These are phyloP conservation scores for Procavia capensis DNA, from an alignment of 2,113 vertebrate genomes.

Conservation along the genomic window DNA sequence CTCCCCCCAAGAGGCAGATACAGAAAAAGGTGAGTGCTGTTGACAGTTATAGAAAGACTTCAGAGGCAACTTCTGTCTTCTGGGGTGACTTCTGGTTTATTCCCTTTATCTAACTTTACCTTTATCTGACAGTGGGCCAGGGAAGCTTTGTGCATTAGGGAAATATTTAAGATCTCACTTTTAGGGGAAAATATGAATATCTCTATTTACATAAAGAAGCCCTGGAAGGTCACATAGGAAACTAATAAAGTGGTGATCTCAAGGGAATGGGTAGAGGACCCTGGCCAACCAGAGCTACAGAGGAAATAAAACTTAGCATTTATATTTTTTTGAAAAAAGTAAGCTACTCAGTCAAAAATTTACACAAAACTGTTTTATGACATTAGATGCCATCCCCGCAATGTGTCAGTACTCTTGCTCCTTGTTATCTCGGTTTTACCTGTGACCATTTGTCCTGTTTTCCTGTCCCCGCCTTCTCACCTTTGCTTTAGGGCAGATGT, in stretches of 20 bases:
- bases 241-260: neutral
- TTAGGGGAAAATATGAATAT: neutral
- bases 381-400: too few species aligned
- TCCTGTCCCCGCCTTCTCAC: too few species aligned
- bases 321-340: neutral
- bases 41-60: neutral
- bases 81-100: neutral
- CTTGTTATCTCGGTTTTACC: too few species aligned
- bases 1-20: neutral
- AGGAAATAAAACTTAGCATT: neutral
- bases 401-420: too few species aligned
- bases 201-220: too few species aligned
- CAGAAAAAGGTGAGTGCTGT: neutral
- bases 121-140: neutral
- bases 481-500: too few species aligned
- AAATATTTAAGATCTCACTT: neutral
- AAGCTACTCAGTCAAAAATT: too few species aligned
- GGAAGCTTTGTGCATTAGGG: neutral
- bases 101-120: neutral
- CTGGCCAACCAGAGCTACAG: rapidly evolving
- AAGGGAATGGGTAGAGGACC: neutral
- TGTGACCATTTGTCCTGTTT: too few species aligned
- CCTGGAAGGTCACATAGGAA: neutral
- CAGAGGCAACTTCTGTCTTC: neutral
- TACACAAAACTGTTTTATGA: too few species aligned